Percentiles rank a stretch among this genome's conserved stretches.
phyloP scores from a whole-genome alignment of 2,113 vertebrate species.

The Bufo gargarizans region DNA sequence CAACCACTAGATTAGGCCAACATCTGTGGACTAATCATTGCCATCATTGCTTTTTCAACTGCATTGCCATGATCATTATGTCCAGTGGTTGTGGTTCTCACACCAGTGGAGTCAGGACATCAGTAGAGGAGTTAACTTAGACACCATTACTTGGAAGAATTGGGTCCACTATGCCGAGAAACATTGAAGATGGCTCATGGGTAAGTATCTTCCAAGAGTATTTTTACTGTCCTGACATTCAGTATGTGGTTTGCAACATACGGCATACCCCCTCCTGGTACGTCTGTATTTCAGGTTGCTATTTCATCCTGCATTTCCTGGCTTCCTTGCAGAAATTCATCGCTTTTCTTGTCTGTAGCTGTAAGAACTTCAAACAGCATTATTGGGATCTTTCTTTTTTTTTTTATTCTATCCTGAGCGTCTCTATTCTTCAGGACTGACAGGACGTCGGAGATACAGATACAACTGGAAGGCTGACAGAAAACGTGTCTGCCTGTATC shows the following conservation, averaged over 20 bases:
- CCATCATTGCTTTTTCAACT: not conserved
- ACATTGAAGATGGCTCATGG: not conserved
- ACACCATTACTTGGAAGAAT: not conserved
- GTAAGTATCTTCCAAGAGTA: not conserved
- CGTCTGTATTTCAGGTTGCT: not conserved
- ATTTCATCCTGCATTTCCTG: conserved; percentile 19
- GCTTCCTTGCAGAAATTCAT: conserved; percentile 30
- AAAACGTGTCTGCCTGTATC: conserved; percentile 66
- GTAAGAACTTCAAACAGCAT: conserved; percentile 53
- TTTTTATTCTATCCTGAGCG: conserved; percentile 47
- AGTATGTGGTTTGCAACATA: not conserved
- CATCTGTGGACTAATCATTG: not conserved
- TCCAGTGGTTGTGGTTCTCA: not conserved
- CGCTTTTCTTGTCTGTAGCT: conserved; percentile 38
- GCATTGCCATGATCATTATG: not conserved
- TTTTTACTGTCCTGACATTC: not conserved
- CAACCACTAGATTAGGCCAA: not conserved
- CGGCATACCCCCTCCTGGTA: not conserved
- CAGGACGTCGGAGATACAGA: conserved; percentile 63
- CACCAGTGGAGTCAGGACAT: not conserved
- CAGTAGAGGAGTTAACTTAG: not conserved
- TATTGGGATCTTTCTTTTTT: conserved; percentile 56
- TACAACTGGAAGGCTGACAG: conserved; percentile 59
- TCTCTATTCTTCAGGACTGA: conserved; percentile 63
- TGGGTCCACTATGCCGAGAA: not conserved